Conservation (phyloP, 1,140 invertebrate species). For the Leptonema lineaticorne region DNA sequence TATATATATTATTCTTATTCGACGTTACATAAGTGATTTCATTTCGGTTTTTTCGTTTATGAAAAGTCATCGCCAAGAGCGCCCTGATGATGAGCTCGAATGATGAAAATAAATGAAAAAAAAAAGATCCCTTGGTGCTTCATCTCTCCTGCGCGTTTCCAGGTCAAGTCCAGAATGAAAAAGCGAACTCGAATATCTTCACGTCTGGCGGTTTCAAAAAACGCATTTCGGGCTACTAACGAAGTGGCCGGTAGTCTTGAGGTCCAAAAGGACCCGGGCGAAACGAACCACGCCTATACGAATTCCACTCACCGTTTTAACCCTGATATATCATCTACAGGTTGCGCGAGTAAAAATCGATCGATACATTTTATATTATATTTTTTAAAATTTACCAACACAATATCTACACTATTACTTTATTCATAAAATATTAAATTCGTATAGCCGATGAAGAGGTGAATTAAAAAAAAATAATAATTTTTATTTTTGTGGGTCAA, state of each 20-base stretch:
- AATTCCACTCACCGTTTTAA: conserved; percentile 14
- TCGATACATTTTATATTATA: no score
- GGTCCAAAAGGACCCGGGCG: conserved; percentile 1
- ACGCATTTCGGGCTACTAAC: conserved; percentile 16
- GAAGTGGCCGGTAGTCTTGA: conserved; percentile 27
- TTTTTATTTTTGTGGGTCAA: no score
- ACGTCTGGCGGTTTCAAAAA: conserved; percentile 35
- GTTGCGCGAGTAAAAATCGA: no score
- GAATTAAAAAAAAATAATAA: no score
- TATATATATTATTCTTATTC: no score
- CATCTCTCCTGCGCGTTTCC: neutral
- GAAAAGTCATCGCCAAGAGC: neutral
- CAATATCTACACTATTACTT: no score
- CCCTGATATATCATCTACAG: no score
- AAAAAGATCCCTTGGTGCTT: neutral
- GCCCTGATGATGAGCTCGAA: neutral
- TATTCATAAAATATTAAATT: no score
- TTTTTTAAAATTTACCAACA: no score
- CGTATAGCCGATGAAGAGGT: no score
- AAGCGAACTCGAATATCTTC: conserved; percentile 37
- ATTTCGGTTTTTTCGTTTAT: no score
- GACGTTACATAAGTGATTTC: no score
- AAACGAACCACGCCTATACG: neutral
- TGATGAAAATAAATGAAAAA: neutral
- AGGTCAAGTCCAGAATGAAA: conserved; percentile 13